Evolutionary conservation across 2,888 invertebrate species (phyloP).

Genomic region (Heterodera filipjevi): DNA sequence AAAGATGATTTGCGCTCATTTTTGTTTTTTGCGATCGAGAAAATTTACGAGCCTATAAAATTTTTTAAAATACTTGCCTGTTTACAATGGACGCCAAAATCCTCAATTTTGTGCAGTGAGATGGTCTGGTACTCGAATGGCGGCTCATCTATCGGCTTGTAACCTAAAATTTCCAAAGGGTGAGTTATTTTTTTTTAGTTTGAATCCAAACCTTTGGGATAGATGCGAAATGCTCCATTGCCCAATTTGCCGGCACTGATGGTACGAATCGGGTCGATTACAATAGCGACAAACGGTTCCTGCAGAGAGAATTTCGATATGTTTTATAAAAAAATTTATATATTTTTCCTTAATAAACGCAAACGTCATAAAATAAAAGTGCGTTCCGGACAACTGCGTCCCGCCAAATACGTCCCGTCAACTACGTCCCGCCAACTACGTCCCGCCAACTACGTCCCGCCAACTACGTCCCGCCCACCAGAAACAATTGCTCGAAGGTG

Average conservation of each 20-base stretch:
- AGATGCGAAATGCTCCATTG: slow-evolving; percentile 75
- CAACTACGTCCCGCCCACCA: too few species aligned
- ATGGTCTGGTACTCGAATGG: slow-evolving; percentile 99
- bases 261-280: slow-evolving; percentile 92
- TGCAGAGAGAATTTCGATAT: slow-evolving; percentile 1
- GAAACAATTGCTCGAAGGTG: too few species aligned
- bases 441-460: too few species aligned
- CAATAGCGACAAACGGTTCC: slow-evolving; percentile 64
- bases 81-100: slow-evolving; percentile 99
- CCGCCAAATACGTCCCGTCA: too few species aligned
- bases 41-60: too few species aligned
- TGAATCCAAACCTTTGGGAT: slow-evolving; percentile 69
- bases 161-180: slow-evolving; percentile 74
- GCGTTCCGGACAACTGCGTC: too few species aligned
- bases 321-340: too few species aligned
- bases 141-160: slow-evolving; percentile 97
- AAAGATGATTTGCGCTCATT: background rate
- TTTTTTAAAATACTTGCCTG: slow-evolving; percentile 66
- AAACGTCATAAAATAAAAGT: too few species aligned
- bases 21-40: too few species aligned
- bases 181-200: too few species aligned
- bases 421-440: too few species aligned
- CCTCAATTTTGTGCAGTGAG: slow-evolving; percentile 97
- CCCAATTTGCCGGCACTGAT: slow-evolving; percentile 99
- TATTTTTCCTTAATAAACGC: too few species aligned